These are phyloP conservation scores for Diplolepis rosae DNA, from an alignment of 2,888 invertebrate genomes.

Conservation along the genomic window DNA sequence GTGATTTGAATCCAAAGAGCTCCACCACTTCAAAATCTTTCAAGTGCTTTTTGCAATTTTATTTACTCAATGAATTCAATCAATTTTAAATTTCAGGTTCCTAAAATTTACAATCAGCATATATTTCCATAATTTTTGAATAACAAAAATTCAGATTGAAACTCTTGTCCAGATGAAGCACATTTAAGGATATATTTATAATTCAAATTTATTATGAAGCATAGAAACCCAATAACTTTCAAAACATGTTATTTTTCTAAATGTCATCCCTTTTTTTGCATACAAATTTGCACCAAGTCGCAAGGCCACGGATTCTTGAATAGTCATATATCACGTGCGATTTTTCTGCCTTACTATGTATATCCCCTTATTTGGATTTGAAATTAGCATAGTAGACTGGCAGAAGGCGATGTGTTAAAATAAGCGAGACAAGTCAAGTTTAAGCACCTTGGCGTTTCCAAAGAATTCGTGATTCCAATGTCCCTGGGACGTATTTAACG, in stretches of 20 bases:
- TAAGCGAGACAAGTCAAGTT: neutral
- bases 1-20: too few species aligned
- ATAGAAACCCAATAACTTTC: neutral
- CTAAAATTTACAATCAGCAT: too few species aligned
- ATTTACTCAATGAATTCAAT: too few species aligned
- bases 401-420: neutral
- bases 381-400: neutral
- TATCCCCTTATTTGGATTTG: conserved; percentile 8
- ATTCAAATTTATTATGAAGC: neutral
- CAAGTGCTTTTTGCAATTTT: too few species aligned
- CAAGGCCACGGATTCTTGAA: neutral
- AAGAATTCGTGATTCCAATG: neutral
- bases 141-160: too few species aligned
- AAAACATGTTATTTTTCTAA: neutral
- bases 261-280: neutral
- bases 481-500: conserved; percentile 14
- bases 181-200: too few species aligned
- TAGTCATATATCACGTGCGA: neutral
- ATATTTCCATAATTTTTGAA: too few species aligned
- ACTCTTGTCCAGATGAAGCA: too few species aligned
- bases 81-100: too few species aligned
- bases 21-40: too few species aligned
- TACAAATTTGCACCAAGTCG: neutral
- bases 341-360: conserved; percentile 1
- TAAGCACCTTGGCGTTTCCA: neutral